A percentile compares a stretch with the other conserved stretches of the same genome.
These are phyloP conservation scores for Puffinus mauretanicus DNA, from an alignment of 2,113 vertebrate species.

Conservation along the genomic window DNA sequence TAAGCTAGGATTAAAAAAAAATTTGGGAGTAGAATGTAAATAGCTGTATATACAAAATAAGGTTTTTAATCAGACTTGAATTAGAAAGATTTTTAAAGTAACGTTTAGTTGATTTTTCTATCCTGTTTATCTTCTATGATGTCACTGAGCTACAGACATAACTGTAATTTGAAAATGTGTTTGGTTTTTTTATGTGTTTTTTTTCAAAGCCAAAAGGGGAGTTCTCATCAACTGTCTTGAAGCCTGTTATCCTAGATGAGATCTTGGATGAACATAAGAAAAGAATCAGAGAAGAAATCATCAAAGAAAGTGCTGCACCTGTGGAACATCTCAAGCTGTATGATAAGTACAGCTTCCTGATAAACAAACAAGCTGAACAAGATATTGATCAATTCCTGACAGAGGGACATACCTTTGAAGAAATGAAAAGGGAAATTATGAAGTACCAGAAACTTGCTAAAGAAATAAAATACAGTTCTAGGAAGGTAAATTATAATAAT, in stretches of 20 bases:
- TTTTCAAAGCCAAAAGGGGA: conserved; percentile 63
- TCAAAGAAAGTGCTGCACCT: conserved; percentile 74
- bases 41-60: background rate
- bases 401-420: conserved; percentile 78
- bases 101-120: background rate
- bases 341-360: conserved; percentile 80
- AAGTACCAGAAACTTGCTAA: conserved; percentile 81
- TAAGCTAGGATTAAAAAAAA: background rate
- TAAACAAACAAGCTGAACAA: conserved; percentile 79
- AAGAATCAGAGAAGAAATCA: conserved; percentile 74
- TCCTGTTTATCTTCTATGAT: background rate
- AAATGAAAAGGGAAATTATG: conserved; percentile 76
- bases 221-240: conserved; percentile 66
- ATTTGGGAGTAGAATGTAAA: background rate
- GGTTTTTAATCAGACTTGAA: background rate
- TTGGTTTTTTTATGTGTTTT: background rate
- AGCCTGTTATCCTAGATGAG: conserved; percentile 80
- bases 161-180: background rate
- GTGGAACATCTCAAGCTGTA: conserved; percentile 76
- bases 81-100: background rate
- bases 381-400: conserved; percentile 79
- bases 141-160: background rate
- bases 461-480: conserved; percentile 79
- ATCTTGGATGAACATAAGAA: conserved; percentile 75
- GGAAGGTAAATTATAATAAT: conserved; percentile 73